A percentile compares a stretch with the other conserved stretches of the same genome.
These are phyloP conservation scores for Pangasius larnaudii DNA, from an alignment of 2,797 vertebrate genomes.

Conservation along the genomic window DNA sequence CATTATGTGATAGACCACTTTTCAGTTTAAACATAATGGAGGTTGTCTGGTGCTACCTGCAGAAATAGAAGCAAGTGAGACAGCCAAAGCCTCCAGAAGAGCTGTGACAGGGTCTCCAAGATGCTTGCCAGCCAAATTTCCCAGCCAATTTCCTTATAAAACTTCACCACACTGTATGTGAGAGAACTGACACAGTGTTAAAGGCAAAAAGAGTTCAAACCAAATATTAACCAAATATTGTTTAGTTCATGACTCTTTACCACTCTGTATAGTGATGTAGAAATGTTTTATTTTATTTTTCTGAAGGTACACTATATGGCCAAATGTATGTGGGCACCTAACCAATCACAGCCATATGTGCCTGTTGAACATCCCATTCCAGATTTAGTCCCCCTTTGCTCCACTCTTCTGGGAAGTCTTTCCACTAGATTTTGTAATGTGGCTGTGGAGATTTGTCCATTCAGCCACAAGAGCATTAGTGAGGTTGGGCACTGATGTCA, in stretches of 20 bases:
- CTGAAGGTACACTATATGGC: background rate
- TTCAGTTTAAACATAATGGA: background rate
- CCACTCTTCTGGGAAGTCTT: background rate
- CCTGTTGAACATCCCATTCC: background rate
- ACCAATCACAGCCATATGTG: background rate
- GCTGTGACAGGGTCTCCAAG: background rate
- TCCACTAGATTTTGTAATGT: background rate
- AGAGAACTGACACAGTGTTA: background rate
- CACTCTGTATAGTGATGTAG: background rate
- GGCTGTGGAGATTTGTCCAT: background rate
- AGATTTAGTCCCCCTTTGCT: background rate
- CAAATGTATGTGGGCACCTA: background rate
- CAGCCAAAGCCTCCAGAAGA: background rate
- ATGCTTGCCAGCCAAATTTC: background rate
- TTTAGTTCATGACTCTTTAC: background rate
- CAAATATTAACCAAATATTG: background rate
- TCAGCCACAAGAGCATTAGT: background rate
- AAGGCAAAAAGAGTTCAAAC: background rate
- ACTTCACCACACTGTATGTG: background rate
- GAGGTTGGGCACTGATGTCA: background rate
- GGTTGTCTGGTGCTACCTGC: background rate
- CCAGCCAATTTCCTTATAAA: background rate
- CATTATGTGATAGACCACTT: background rate
- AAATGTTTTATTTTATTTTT: background rate
- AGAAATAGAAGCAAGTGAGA: background rate